Percentiles rank a stretch among this genome's conserved stretches.
phyloP scores from a whole-genome alignment of 2,888 invertebrate genomes.

The Caenorhabditis sinica region DNA sequence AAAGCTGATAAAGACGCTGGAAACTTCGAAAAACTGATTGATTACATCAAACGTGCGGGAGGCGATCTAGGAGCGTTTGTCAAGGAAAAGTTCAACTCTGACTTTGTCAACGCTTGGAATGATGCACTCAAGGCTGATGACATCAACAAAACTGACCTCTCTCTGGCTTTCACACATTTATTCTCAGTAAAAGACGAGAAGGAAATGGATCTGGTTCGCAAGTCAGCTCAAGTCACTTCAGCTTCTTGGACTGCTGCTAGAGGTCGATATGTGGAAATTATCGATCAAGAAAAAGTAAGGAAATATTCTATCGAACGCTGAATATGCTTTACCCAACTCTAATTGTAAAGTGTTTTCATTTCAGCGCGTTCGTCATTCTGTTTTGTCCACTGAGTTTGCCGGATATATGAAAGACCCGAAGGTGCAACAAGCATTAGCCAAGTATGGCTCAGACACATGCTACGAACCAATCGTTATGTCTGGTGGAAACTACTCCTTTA shows the following conservation, averaged over 20 bases:
- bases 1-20: constrained; percentile 93
- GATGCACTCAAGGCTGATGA: constrained; percentile 89
- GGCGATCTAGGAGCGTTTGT: constrained; percentile 91
- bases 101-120: constrained; percentile 95
- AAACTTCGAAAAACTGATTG: constrained; percentile 89
- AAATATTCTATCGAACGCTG: no score
- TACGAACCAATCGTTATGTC: constrained; percentile 99
- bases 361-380: constrained; percentile 96
- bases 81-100: constrained; percentile 95
- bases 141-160: constrained; percentile 92
- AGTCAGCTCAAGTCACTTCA: constrained; percentile 94
- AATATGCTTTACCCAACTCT: neutral
- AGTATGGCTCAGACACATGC: constrained; percentile 91
- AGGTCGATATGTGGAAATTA: constrained; percentile 98
- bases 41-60: constrained; percentile 92
- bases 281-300: constrained; percentile 91
- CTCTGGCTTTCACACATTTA: constrained; percentile 90
- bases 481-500: constrained; percentile 97
- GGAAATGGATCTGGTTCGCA: constrained; percentile 93
- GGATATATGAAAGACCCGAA: constrained; percentile 95
- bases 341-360: constrained; percentile 82
- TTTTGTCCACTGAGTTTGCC: constrained; percentile 96
- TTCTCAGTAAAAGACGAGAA: constrained; percentile 96
- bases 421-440: constrained; percentile 88
- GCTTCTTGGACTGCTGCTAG: constrained; percentile 96